phyloP scores from a whole-genome alignment of 1,140 invertebrate genomes.

The Conopomorpha cramerella region DNA sequence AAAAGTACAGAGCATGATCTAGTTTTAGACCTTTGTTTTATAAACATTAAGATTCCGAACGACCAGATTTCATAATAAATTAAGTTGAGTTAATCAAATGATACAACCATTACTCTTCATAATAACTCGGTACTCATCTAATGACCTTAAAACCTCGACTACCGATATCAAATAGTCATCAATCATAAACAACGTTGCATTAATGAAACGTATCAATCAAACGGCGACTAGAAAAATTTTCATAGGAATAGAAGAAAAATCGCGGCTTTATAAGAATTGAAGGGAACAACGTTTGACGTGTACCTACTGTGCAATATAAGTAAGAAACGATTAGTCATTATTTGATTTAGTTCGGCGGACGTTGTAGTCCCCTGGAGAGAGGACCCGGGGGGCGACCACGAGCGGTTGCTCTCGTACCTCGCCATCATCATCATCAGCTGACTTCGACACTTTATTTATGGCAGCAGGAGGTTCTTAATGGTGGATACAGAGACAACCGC shows the following conservation, averaged over 20 bases:
- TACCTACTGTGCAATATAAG: constrained; percentile 60
- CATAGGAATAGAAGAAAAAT: too few species aligned
- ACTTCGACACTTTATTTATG: constrained; percentile 46
- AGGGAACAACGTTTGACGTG: constrained; percentile 53
- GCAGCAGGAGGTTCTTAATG: constrained; percentile 18
- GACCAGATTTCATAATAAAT: constrained; percentile 36
- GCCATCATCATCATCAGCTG: constrained; percentile 38
- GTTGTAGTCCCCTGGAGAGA: constrained; percentile 32
- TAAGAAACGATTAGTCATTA: constrained; percentile 59
- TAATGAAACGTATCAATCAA: constrained; percentile 57
- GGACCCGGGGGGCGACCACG: constrained; percentile 38
- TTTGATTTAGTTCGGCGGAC: constrained; percentile 56
- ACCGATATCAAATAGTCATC: constrained; percentile 57
- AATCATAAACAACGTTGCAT: constrained; percentile 46
- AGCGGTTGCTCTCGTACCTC: constrained; percentile 20
- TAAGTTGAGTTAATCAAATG: constrained; percentile 40
- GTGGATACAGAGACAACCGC: too few species aligned
- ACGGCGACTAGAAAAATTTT: too few species aligned
- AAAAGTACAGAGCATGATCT: too few species aligned
- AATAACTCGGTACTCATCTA: constrained; percentile 40
- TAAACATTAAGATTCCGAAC: constrained; percentile 33
- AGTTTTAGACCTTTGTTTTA: too few species aligned
- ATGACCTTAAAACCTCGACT: constrained; percentile 55
- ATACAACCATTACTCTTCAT: constrained; percentile 49
- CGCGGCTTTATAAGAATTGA: constrained; percentile 53